These are phyloP conservation scores for Drosophila burlai DNA, from an alignment of 1,140 invertebrate genomes.

Conservation along the genomic window DNA sequence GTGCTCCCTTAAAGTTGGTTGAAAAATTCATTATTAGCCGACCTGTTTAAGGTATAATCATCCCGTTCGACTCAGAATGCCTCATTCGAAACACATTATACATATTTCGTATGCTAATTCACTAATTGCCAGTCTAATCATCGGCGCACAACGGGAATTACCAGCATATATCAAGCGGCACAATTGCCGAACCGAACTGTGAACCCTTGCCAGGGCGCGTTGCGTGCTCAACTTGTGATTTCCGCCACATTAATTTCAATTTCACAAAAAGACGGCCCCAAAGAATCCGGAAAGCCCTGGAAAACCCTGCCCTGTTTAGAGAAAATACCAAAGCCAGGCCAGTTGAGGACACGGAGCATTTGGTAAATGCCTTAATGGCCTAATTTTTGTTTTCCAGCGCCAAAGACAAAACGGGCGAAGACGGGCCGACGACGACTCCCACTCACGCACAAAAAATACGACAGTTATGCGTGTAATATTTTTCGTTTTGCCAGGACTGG, in stretches of 20 bases:
- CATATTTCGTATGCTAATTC: constrained; percentile 65
- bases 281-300: constrained; percentile 24
- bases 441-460: constrained; percentile 53
- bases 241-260: constrained; percentile 83
- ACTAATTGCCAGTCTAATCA: constrained; percentile 76
- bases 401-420: constrained; percentile 38
- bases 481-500: constrained; percentile 48
- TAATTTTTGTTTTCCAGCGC: constrained; percentile 76
- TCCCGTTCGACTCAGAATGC: not conserved
- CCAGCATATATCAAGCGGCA: constrained; percentile 72
- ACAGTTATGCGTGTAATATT: constrained; percentile 84
- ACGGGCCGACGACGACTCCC: not conserved
- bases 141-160: constrained; percentile 67
- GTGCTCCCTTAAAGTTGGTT: not conserved
- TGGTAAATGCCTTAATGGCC: constrained; percentile 83
- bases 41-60: not conserved
- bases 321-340: constrained; percentile 42
- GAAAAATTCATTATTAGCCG: not conserved
- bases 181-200: constrained; percentile 44
- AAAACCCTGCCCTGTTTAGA: constrained; percentile 10
- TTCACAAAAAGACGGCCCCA: constrained; percentile 65
- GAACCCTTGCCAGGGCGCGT: constrained; percentile 61
- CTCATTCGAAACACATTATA: constrained; percentile 44
- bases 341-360: constrained; percentile 77
- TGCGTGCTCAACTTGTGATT: constrained; percentile 82